Percentiles rank a stretch among this genome's conserved stretches.
These are phyloP conservation scores for Alaudala cheleensis DNA, from an alignment of 2,113 vertebrate genomes.

Conservation along the genomic window DNA sequence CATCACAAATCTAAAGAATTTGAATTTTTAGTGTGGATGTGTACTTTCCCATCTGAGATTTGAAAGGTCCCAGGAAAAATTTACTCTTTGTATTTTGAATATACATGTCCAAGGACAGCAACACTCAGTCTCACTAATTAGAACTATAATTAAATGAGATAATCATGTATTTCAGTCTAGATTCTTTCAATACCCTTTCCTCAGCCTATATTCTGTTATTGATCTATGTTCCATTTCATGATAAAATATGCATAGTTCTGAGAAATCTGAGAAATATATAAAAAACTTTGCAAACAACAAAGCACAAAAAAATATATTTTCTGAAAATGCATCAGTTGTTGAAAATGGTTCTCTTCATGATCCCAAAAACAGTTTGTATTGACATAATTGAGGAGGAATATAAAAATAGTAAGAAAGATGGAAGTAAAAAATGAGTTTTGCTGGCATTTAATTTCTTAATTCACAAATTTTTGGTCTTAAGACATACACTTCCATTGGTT, in stretches of 20 bases:
- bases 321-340: background rate
- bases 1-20: background rate
- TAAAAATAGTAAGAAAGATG: background rate
- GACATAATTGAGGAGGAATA: background rate
- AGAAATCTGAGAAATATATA: background rate
- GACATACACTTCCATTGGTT: accelerated
- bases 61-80: background rate
- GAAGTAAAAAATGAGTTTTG: background rate
- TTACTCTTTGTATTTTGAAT: background rate
- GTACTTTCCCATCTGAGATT: background rate
- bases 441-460: background rate
- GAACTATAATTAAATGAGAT: background rate
- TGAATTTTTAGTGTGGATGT: background rate
- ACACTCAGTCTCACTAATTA: background rate
- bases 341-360: background rate
- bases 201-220: background rate
- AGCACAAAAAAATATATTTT: background rate
- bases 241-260: background rate
- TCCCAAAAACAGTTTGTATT: background rate
- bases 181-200: background rate
- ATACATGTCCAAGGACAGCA: background rate
- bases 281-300: background rate
- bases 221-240: background rate
- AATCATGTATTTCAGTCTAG: background rate
- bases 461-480: background rate